Evolutionary conservation across 2,113 vertebrate genomes (phyloP), one percentile per base, ranked within the genome.

Genomic region (Nibea albiflora): DNA sequence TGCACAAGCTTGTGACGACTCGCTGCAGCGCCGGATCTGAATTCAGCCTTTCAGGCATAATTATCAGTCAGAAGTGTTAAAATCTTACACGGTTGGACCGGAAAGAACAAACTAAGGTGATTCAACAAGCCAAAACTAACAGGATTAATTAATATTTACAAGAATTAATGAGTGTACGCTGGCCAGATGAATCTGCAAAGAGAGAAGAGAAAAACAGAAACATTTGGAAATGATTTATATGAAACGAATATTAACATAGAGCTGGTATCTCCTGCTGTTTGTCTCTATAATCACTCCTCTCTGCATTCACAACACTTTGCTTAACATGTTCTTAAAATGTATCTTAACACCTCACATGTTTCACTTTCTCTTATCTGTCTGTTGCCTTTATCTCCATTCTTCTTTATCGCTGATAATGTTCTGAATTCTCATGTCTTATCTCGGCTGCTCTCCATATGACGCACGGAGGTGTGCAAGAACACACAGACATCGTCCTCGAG

Each of bases 401-500:
- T 63, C 80, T 79, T 74, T 76, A 73, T 89, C 80, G 71, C 73
- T 68, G 67, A 83, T 79, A 80, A 76, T 77, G 76, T 80, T 89
- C 61, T 66, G 70, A 86, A 84, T 90, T 89, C 78, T 89, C 47
- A 14, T 46, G 77, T 66, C 78, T 92, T 91, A 91, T 92, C 90
- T 91, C 3, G 9, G 73, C 69, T 8, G 1, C 65, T 78, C 79
- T 64, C 69, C 0, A 6, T 46, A 39, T 93, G 91, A 92, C 85
- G 88, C 92, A 93, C 76, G 22, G 8, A 81, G 60, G 63, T 1
- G 12, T 44, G 56, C 77, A 85, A 87, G 85, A 91, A 85, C 90
- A 83, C 56, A 58, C 68, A 31, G 60, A 88, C 75, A 81, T 67
- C 79, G 75, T 76, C 62, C 57, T 86, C 24, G 7, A 78, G 60